Conservation (phyloP, 2,888 invertebrate genomes). For the Platycnemis pennipes region DNA sequence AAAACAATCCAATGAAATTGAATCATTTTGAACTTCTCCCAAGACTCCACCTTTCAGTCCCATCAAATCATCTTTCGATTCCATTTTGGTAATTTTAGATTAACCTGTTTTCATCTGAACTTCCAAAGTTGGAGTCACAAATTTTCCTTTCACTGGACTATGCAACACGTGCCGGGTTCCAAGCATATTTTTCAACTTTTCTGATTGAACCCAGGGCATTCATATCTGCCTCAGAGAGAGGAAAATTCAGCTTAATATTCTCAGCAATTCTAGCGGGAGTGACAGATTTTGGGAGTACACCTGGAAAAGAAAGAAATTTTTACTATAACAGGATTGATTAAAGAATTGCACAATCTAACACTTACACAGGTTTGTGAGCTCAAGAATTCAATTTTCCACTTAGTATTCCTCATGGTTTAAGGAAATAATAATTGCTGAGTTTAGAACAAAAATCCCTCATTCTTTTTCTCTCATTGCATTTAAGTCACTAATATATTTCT, state of each 20-base stretch:
- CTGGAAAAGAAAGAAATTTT: slow-evolving; percentile 75
- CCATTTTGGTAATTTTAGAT: background rate
- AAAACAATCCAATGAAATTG: slow-evolving; percentile 72
- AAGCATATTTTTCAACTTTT: slow-evolving; percentile 80
- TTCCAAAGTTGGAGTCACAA: background rate
- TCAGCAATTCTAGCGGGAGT: slow-evolving; percentile 81
- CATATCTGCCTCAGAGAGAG: slow-evolving; percentile 81
- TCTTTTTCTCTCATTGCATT: no score
- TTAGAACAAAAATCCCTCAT: no score
- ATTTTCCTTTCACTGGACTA: slow-evolving; percentile 73
- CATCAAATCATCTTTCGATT: background rate
- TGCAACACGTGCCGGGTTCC: slow-evolving; percentile 81
- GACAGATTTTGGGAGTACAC: slow-evolving; percentile 85
- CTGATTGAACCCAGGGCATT: slow-evolving; percentile 78
- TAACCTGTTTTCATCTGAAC: background rate
- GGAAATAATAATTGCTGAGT: no score
- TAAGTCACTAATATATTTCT: no score
- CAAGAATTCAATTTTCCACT: no score
- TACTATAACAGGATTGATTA: slow-evolving; percentile 4
- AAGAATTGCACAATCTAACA: background rate
- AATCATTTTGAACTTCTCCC: background rate
- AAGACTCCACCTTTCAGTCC: background rate
- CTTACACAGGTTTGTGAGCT: no score
- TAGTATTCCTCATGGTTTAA: no score
- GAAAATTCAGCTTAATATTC: slow-evolving; percentile 83